Evolutionary conservation across 2,888 invertebrate genomes (phyloP).

Genomic region (Caenorhabditis doughertyi): DNA sequence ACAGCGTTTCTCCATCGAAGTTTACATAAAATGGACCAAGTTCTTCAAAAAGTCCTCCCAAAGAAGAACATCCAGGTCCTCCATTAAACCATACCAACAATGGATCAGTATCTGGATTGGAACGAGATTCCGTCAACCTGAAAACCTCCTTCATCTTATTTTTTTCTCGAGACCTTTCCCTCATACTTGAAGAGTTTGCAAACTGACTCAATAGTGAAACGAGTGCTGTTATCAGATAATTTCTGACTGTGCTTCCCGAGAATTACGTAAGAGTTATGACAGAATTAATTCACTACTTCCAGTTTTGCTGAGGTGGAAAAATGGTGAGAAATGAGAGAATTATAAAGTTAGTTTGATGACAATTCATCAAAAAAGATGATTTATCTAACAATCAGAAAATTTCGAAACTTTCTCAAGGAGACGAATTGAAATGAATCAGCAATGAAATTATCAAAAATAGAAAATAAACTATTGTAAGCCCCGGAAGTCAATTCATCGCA

Average conservation of each 20-base stretch:
- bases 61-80: slow-evolving; percentile 79
- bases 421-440: too few species aligned
- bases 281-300: slow-evolving; percentile 36
- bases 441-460: too few species aligned
- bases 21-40: slow-evolving; percentile 84
- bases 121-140: slow-evolving; percentile 84
- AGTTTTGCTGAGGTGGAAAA: slow-evolving; percentile 20
- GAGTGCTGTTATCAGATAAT: slow-evolving; percentile 26
- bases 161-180: too few species aligned
- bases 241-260: slow-evolving; percentile 20
- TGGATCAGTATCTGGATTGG: slow-evolving; percentile 83
- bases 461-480: too few species aligned
- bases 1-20: slow-evolving; percentile 77
- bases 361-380: slow-evolving; percentile 22
- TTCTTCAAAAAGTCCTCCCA: slow-evolving; percentile 74
- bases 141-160: slow-evolving; percentile 24
- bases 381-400: neutral
- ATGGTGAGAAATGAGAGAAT: slow-evolving; percentile 1
- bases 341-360: slow-evolving; percentile 13
- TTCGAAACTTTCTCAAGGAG: neutral
- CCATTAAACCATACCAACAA: slow-evolving; percentile 84
- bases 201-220: neutral
- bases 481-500: too few species aligned
- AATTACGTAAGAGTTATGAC: slow-evolving; percentile 56
- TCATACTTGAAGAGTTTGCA: too few species aligned